phyloP scores from a whole-genome alignment of 2,797 vertebrate genomes.

The Poeciliopsis infans region DNA sequence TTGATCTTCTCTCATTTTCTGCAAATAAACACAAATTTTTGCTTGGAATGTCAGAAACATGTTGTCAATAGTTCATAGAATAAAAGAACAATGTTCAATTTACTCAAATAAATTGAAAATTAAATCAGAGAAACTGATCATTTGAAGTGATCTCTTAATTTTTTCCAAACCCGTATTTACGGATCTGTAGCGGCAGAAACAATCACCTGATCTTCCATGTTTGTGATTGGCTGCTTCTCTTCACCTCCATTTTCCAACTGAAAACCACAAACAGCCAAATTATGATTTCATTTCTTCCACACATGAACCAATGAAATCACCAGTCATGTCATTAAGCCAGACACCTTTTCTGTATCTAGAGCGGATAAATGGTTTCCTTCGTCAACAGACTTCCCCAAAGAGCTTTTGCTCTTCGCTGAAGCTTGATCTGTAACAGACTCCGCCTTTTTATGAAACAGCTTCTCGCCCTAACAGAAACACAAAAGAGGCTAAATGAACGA shows the following conservation, averaged over 20 bases:
- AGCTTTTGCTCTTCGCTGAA: constrained; percentile 56
- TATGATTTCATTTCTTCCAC: background rate
- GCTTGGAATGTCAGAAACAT: no score
- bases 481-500: background rate
- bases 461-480: constrained; percentile 46
- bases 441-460: constrained; percentile 50
- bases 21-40: no score
- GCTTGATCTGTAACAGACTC: constrained; percentile 53
- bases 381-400: constrained; percentile 78
- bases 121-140: no score
- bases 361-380: constrained; percentile 77
- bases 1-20: no score
- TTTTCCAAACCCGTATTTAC: background rate
- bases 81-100: no score
- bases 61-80: no score
- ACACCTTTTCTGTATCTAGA: constrained; percentile 84
- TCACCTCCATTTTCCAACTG: constrained; percentile 78
- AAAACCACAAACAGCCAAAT: constrained; percentile 3
- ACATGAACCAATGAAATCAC: background rate
- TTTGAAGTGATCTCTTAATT: no score
- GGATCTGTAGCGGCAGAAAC: constrained; percentile 1
- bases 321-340: background rate
- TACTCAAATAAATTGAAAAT: no score
- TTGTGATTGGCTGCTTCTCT: constrained; percentile 67
- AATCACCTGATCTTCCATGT: constrained; percentile 82